phyloP scores from a whole-genome alignment of 2,113 vertebrate species.

The Sinocyclocheilus anophthalmus region DNA sequence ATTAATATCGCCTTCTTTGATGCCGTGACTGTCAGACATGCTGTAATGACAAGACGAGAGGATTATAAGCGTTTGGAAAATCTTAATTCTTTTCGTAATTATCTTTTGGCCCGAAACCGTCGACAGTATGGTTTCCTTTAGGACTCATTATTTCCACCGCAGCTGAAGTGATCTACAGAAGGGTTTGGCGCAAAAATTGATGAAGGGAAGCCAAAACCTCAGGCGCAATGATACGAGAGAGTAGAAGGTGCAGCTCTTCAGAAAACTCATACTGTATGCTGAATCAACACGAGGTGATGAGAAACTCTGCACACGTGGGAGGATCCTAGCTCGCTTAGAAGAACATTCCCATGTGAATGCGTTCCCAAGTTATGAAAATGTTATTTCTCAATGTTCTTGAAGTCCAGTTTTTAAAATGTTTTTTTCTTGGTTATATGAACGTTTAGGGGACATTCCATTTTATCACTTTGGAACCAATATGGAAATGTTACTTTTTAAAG shows the following conservation, averaged over 20 bases:
- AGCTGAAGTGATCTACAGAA: constrained; percentile 37
- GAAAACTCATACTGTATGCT: background rate
- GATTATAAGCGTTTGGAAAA: constrained; percentile 37
- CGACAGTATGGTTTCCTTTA: constrained; percentile 35
- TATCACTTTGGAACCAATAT: background rate
- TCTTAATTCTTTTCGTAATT: constrained; percentile 38
- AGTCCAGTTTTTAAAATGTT: background rate
- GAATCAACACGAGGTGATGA: background rate
- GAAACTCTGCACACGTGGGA: background rate
- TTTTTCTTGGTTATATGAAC: background rate
- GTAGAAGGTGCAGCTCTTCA: constrained; percentile 10
- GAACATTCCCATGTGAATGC: background rate
- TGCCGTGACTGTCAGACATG: constrained; percentile 13
- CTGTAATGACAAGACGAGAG: constrained; percentile 37
- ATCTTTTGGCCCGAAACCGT: constrained; percentile 37
- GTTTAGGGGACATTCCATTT: background rate
- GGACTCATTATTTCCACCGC: constrained; percentile 29
- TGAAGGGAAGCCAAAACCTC: constrained; percentile 35
- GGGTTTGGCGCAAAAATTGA: constrained; percentile 5
- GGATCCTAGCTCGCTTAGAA: background rate
- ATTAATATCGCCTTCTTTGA: constrained; percentile 21
- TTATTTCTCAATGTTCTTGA: background rate
- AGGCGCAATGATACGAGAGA: background rate
- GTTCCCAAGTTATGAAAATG: background rate
- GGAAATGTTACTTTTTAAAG: too few relatives aligned